These are phyloP conservation scores for Uropsilus gracilis DNA, from an alignment of 2,113 vertebrate species.

Conservation along the genomic window DNA sequence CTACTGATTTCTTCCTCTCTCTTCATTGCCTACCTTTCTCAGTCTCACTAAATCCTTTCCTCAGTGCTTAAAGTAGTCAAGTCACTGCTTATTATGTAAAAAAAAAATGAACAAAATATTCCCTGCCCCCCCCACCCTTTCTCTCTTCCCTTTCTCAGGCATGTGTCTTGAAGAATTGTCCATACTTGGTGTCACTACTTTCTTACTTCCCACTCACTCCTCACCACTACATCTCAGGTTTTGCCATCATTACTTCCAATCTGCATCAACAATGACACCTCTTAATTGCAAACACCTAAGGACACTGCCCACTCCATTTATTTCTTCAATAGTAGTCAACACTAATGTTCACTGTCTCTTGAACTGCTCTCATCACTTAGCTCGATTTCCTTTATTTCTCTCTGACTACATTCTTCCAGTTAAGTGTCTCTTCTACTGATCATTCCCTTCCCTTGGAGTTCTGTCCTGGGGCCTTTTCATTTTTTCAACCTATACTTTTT, in stretches of 20 bases:
- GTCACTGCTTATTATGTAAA: neutral
- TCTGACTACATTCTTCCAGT: neutral
- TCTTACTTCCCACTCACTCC: neutral
- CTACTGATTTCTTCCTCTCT: neutral
- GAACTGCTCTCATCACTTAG: neutral
- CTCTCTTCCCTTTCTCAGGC: neutral
- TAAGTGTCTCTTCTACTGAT: neutral
- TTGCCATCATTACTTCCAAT: neutral
- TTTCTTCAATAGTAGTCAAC: neutral
- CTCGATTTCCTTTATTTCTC: neutral
- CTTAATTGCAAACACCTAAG: neutral
- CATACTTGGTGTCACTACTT: neutral
- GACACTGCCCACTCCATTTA: neutral
- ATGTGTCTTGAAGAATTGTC: neutral
- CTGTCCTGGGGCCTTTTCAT: neutral
- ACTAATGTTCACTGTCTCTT: neutral
- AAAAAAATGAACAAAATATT: neutral
- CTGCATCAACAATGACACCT: neutral
- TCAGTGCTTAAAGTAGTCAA: neutral
- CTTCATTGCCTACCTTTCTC: neutral
- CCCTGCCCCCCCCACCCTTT: neutral
- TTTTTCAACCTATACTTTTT: neutral
- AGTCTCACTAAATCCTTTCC: neutral
- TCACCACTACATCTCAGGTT: neutral
- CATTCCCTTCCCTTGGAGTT: neutral